phyloP scores from a whole-genome alignment of 2,797 vertebrate genomes.

The Gorsachius magnificus region DNA sequence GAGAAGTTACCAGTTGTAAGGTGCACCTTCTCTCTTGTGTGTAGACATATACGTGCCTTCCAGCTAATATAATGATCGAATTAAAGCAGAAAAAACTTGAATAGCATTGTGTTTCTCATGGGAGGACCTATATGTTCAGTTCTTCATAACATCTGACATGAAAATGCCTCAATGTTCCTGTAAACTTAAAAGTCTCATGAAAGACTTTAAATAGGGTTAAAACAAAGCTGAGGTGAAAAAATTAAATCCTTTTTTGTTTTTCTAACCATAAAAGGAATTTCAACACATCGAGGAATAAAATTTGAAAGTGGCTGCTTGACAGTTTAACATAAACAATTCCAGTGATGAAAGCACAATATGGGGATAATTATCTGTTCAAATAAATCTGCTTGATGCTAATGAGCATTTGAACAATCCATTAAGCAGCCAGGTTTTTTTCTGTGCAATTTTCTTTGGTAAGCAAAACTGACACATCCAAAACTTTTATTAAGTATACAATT shows the following conservation, averaged over 20 bases:
- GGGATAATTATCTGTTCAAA: constrained; percentile 66
- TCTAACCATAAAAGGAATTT: constrained; percentile 1
- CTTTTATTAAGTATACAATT: background rate
- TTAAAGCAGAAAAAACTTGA: background rate
- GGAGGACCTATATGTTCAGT: background rate
- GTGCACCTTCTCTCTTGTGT: background rate
- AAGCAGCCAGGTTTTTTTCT: constrained; percentile 7
- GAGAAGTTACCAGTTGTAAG: background rate
- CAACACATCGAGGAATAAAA: constrained; percentile 11
- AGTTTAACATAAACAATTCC: constrained; percentile 56
- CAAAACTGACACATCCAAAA: constrained; percentile 32
- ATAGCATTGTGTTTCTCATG: background rate
- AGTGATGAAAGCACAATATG: constrained; percentile 64
- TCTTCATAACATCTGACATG: background rate
- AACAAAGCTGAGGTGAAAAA: background rate
- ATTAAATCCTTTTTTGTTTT: background rate
- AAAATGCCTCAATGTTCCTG: background rate
- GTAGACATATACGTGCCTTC: background rate
- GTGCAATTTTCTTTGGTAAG: constrained; percentile 44
- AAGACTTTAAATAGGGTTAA: constrained; percentile 12
- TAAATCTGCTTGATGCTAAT: constrained; percentile 64
- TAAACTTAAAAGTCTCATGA: background rate
- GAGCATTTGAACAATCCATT: constrained; percentile 61
- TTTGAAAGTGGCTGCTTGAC: constrained; percentile 17
- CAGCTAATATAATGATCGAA: background rate